phyloP scores from a whole-genome alignment of 2,888 invertebrate species.

The Andrena flavipes region DNA sequence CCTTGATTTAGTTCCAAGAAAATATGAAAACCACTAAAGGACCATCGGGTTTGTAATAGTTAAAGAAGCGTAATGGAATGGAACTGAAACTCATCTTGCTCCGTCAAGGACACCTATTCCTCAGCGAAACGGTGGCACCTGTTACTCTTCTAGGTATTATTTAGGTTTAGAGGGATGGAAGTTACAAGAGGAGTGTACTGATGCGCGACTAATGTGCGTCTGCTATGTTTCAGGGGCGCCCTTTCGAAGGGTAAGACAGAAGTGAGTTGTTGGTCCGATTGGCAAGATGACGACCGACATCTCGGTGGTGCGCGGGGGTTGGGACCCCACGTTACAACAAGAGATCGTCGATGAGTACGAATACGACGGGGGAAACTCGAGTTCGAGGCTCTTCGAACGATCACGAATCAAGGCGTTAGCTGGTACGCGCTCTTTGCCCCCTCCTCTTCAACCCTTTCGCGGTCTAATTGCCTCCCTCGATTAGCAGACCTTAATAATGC shows the following conservation, averaged over 20 bases:
- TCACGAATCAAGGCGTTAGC: slow-evolving; percentile 99
- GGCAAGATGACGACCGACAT: slow-evolving; percentile 97
- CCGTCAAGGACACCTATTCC: too few relatives aligned
- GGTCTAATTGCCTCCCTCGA: not conserved
- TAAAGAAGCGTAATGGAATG: too few relatives aligned
- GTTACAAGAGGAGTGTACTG: not conserved
- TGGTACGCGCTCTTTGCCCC: slow-evolving; percentile 87
- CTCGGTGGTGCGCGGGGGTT: slow-evolving; percentile 93
- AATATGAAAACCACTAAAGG: too few relatives aligned
- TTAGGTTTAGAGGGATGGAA: not conserved
- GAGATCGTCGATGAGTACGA: slow-evolving; percentile 99
- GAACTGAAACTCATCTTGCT: too few relatives aligned
- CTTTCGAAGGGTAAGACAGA: slow-evolving; percentile 78
- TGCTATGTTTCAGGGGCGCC: slow-evolving; percentile 79
- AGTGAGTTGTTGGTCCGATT: slow-evolving; percentile 82
- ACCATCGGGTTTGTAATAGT: too few relatives aligned
- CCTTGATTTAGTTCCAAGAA: too few relatives aligned
- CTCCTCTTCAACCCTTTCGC: not conserved
- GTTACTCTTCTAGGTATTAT: too few relatives aligned
- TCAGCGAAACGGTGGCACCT: too few relatives aligned
- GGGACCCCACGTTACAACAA: slow-evolving; percentile 97
- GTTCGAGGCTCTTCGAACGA: slow-evolving; percentile 99
- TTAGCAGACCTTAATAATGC: too few relatives aligned
- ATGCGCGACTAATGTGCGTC: not conserved
- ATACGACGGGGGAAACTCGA: slow-evolving; percentile 99